Evolutionary conservation across 2,113 vertebrate species (phyloP), one percentile per base, ranked within the genome.

Genomic region (Polypterus senegalus): DNA sequence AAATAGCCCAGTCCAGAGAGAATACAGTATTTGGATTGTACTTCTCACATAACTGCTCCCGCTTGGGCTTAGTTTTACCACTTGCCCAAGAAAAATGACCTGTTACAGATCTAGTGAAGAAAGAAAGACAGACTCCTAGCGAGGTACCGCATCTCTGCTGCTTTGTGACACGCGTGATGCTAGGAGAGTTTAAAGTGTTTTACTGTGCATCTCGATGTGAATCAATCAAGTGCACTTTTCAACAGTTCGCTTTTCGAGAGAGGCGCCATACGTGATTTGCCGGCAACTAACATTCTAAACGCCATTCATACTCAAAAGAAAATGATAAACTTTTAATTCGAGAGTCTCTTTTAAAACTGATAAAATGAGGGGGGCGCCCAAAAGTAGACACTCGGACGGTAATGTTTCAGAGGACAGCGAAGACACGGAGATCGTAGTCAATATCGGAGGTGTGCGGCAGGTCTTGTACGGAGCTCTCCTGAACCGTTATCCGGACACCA

Each of bases 401-500:
- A 86, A 74, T 11, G 73, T 70, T 52, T 88, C 88, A 2, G 86
- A 79, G 65, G 70, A 60, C 4, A 81, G 87, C 45, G 86, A 90
- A 45, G 92, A 91, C 69, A 81, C 71, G 0, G 89, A 94, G 78
- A 87, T 98, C 43, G 75, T 90, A 3, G 93, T 98, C 57, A 98
- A 98, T 74, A 91, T 98, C 0, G 96, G 96, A 60, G 96, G 96
- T 43, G 89, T 93, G 54, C 82, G 89, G 48, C 89, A 95, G 73
- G 83, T 92, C 63, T 84, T 98, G 5, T 82, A 87, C 1, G 85
- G 85, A 59, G 92, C 93, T 59, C 78, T 90, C 7, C 74, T 98
- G 58, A 91, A 84, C 68, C 92, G 84, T 49, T 96, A 92, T 66
- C 96, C 96, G 46, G 88, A 91, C 68, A 98, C 94, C 54, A 83